Conservation (phyloP, 2,113 vertebrate species). For the Sigmodon hispidus region DNA sequence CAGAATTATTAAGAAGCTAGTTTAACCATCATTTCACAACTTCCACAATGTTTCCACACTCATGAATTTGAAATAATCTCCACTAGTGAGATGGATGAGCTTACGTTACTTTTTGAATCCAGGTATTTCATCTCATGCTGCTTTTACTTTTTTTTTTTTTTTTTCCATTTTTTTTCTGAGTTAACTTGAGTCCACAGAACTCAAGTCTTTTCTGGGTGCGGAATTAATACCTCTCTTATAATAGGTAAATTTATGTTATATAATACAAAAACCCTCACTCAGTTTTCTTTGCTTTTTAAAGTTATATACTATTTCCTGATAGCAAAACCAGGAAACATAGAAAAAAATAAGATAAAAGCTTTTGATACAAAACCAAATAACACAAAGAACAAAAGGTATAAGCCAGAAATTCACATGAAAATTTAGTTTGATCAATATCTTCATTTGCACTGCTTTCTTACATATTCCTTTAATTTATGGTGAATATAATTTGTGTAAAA, state of each 20-base stretch:
- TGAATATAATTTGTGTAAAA: background rate
- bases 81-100: background rate
- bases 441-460: background rate
- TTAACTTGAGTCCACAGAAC: conserved; percentile 22
- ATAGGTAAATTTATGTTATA: background rate
- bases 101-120: background rate
- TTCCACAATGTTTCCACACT: background rate
- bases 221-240: background rate
- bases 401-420: background rate
- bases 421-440: background rate
- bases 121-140: background rate
- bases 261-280: background rate
- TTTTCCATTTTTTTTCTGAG: conserved; percentile 35
- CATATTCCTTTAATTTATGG: background rate
- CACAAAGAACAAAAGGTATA: background rate
- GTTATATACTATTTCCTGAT: background rate
- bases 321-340: background rate
- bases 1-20: background rate
- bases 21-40: conserved; percentile 19
- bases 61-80: background rate
- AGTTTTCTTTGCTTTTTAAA: conserved; percentile 25
- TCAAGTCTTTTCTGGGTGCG: background rate
- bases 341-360: background rate
- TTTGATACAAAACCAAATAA: background rate
- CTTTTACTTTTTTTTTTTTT: conserved; percentile 50